Evolutionary conservation across 2,888 invertebrate genomes (phyloP), one percentile per base, ranked within the genome.

Genomic region (Sepiola atlantica): DNA sequence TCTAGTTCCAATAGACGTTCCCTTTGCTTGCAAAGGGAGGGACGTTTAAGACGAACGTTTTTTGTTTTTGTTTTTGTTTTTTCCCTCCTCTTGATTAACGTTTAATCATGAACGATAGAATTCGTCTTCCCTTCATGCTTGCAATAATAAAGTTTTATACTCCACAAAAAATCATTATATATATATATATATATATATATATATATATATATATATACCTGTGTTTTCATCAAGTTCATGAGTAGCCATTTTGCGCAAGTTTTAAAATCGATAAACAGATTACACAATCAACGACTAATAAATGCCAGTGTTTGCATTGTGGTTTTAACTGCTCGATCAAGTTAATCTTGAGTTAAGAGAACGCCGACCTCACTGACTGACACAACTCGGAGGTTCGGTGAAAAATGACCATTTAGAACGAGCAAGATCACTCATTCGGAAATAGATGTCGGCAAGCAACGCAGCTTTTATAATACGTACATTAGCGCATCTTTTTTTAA

Each of bases 271-370:
- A 77, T 77, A 77, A 77, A 16, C 32, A 32, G n/a, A 77, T 77
- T 32, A 77, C 77, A 77, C 32, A n/a, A 77, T 14, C 32, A 77
- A 14, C 77, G 14, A 77, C n/a, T n/a, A 18, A n/a, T n/a, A 77
- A 77, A 77, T 77, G n/a, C 77, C 77, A 77, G 32, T 77, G 77
- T 77, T 77, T 77, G 77, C n/a, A 77, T 77, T 77, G 77, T n/a
- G 77, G 77, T n/a, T 32, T 77, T 18, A 16, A n/a, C 32, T 77
- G 77, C n/a, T 77, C 32, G n/a, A 77, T n/a, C n/a, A 77, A 77
- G 77, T 77, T 77, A 77, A 77, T 77, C 28, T n/a, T 77, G 16
- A 77, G 77, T 77, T 45, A n/a, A 77, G 77, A 77, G 45, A n/a
- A 77, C n/a, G 77, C 77, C n/a, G 77, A 14, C 77, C 32, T 77